Base-by-base conservation (phyloP, 2,797 vertebrate species). In the Mallotus villosus region DNA sequence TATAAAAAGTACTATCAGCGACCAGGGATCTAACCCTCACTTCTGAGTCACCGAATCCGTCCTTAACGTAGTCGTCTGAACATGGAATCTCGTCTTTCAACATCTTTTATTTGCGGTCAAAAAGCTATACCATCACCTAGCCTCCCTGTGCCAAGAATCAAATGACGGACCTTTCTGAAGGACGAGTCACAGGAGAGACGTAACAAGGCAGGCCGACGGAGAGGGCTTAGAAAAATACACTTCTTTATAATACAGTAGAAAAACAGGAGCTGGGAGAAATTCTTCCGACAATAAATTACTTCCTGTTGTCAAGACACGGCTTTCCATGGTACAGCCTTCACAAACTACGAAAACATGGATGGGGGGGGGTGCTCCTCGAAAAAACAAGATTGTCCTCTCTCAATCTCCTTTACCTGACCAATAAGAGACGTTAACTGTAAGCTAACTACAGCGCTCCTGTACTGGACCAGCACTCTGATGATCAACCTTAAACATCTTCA, bases 171-270 rank as follows among this genome's bases (percentile, higher is more conserved):
- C 11, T 41, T 53, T 3, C 16, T 53, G 51, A 53, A 16, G 51
- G 19, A 16, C 17, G 19, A 53, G 51, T 34, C 25, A 27, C 2
- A 34, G 32, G 9, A 11, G 37, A 41, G 37, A 11, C 0, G 37
- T 2, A 9, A 41, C n/a, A 7, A 14, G 22, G 7, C 14, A 22
- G 67, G 71, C 63, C 80, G 75, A 78, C 76, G 16, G 16, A n/a
- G 6, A 34, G 75, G 37, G 71, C 75, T 79, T 86, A 85, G 78
- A 88, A 88, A 88, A 88, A 86, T 86, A 88, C 74, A 80, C 67
- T 75, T 76, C 83, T 51, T 79, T 65, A 81, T 68, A 73, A 69
- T 64, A 73, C 71, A 76, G 75, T 84, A 80, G 76, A 41, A 41
- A 81, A 79, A 77, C 53, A 75, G 73, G 75, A 73, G 11, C 41